These are phyloP conservation scores for Phengaris arion DNA, from an alignment of 2,888 invertebrate genomes.

Conservation along the genomic window DNA sequence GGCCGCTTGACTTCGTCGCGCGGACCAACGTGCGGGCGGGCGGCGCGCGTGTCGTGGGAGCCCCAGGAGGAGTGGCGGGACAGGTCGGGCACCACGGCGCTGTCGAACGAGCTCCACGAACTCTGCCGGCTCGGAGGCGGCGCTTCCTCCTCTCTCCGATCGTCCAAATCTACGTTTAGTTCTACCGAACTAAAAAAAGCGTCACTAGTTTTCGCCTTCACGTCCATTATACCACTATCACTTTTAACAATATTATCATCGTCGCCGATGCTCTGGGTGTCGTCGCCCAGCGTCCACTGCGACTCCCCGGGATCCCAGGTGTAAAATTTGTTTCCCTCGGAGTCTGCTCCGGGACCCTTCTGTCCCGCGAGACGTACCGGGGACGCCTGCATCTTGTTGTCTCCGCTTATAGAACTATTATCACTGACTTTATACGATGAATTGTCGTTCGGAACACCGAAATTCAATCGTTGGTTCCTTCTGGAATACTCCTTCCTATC, in stretches of 20 bases:
- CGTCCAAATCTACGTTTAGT: constrained; percentile 81
- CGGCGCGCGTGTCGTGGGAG: constrained; percentile 83
- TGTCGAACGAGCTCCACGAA: constrained; percentile 89
- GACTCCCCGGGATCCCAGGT: constrained; percentile 85
- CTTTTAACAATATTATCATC: constrained; percentile 73
- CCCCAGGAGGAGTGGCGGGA: constrained; percentile 92
- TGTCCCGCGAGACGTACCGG: constrained; percentile 56
- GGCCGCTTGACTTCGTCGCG: constrained; percentile 52
- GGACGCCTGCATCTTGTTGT: constrained; percentile 49
- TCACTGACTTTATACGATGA: constrained; percentile 41
- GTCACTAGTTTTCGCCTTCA: constrained; percentile 78
- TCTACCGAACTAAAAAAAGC: constrained; percentile 85
- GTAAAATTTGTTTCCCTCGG: constrained; percentile 76
- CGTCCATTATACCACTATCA: constrained; percentile 73
- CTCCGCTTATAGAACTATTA: constrained; percentile 39
- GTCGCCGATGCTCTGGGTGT: constrained; percentile 54
- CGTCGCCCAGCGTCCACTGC: constrained; percentile 50
- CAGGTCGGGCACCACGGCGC: constrained; percentile 85
- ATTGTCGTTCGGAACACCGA: constrained; percentile 48
- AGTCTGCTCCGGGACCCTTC: constrained; percentile 52
- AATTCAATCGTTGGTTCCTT: constrained; percentile 55
- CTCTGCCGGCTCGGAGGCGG: constrained; percentile 81
- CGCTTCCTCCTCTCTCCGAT: constrained; percentile 60
- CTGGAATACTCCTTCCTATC: constrained; percentile 56
- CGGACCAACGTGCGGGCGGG: constrained; percentile 46